These are phyloP conservation scores for Arremon aurantiirostris DNA, from an alignment of 2,797 vertebrate species.

Conservation along the genomic window DNA sequence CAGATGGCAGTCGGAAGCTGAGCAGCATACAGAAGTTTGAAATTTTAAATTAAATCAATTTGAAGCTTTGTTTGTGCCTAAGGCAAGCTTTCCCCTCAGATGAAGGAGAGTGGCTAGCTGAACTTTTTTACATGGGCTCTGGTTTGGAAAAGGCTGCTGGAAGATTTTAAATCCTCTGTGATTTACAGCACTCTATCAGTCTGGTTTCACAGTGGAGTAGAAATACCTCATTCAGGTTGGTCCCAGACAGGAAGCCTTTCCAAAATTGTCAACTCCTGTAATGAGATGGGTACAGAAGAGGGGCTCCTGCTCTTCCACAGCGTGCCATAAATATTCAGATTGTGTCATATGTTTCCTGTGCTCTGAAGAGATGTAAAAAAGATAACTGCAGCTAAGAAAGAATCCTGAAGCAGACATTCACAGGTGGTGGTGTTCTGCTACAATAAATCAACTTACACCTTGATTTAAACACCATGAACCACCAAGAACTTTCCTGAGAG, in stretches of 20 bases:
- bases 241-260: neutral
- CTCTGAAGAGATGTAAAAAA: conserved; percentile 12
- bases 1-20: conserved; percentile 80
- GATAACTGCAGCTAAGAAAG: neutral
- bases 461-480: neutral
- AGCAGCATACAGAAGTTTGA: conserved; percentile 76
- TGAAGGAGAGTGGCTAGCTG: conserved; percentile 70
- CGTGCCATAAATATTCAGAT: conserved; percentile 60
- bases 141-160: conserved; percentile 37
- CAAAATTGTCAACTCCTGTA: conserved; percentile 11
- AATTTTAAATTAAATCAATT: conserved; percentile 82
- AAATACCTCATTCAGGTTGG: neutral
- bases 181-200: neutral
- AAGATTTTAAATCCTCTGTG: neutral
- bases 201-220: neutral
- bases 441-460: neutral
- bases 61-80: conserved; percentile 78
- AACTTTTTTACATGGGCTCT: conserved; percentile 60
- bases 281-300: conserved; percentile 35
- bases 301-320: conserved; percentile 39
- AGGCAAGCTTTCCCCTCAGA: conserved; percentile 75
- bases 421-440: neutral
- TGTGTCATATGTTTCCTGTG: conserved; percentile 41
- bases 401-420: neutral
- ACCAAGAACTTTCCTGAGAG: neutral